phyloP scores from a whole-genome alignment of 2,888 invertebrate genomes.

The Galerucella nymphaeae region DNA sequence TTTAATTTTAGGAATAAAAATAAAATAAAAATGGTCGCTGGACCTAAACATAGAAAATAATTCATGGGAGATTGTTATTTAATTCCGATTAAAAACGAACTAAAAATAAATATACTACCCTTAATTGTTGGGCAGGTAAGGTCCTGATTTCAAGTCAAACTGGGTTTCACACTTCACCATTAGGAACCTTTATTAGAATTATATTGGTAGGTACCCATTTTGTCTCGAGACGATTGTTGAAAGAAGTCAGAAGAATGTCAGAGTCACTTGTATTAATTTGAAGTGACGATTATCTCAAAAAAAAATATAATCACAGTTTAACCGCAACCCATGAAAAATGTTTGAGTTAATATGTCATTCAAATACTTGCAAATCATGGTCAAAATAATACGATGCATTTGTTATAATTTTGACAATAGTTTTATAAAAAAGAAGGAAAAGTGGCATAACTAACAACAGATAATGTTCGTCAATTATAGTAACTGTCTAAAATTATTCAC shows the following conservation, averaged over 20 bases:
- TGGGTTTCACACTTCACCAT: slow-evolving; percentile 31
- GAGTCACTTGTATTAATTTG: slow-evolving; percentile 33
- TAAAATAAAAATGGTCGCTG: no score
- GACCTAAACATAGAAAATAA: no score
- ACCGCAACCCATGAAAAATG: slow-evolving; percentile 20
- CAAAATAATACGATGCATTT: not conserved
- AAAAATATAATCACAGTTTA: slow-evolving; percentile 28
- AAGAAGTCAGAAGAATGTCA: slow-evolving; percentile 23
- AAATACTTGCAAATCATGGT: slow-evolving; percentile 7
- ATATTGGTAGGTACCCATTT: slow-evolving; percentile 22
- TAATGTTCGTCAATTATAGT: not conserved
- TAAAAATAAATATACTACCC: no score
- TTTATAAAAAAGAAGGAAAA: no score
- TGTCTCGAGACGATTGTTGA: slow-evolving; percentile 11
- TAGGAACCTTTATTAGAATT: slow-evolving; percentile 19
- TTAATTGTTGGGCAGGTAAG: not conserved
- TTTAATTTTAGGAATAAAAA: no score
- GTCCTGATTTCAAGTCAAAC: slow-evolving; percentile 9
- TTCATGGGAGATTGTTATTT: no score
- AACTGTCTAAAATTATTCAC: not conserved
- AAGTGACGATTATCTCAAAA: slow-evolving; percentile 21
- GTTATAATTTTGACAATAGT: no score
- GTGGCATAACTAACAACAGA: not conserved
- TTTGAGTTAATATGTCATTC: slow-evolving; percentile 18
- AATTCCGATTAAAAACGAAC: no score